Base-by-base conservation (phyloP, 2,888 invertebrate genomes). In the Chesias legatella region DNA sequence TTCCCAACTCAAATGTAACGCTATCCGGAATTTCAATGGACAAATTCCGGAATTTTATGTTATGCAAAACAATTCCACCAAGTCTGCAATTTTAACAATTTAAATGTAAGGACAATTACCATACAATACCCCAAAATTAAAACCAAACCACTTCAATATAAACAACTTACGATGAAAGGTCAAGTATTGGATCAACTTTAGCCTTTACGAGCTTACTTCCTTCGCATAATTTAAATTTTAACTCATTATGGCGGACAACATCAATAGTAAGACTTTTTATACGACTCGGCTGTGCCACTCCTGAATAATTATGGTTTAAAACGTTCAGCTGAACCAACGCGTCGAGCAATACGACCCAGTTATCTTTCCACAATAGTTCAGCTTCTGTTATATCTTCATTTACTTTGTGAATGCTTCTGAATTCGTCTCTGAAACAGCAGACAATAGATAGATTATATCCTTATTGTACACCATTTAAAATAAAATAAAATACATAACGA, bases 331-430 rank as follows among this genome's bases (percentile, higher is more conserved):
- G 96, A 9, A 96, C 77, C 89, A 96, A 90, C 0, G 93, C 92
- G 69, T 96, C 96, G 58, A 96, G 82, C 58, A 95, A 93, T 1
- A 93, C 90, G 0, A 93, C 91, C 95, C 95, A 97, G 67, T 94
- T 93, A 36, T 90, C 90, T 6, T 86, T 80, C 94, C 94, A 95
- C 23, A 72, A 64, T 0, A 90, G 47, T 13, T 58, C 37, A 2
- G 78, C 86, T 10, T 61, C 56, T 2, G 57, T 70, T 6, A 73
- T 36, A 0, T 48, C 27, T 6, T 48, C 29, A 36, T 63, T 56
- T 1, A 50, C 35, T 3, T 38, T 36, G 5, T 38, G 30, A 10
- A 77, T 65, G 34, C 57, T 61, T 6, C 56, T 51, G 41, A 76
- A 77, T 26, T 60, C 53, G 6, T 52, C 67, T 10, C 76, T 76